Evolutionary conservation across 2,888 invertebrate genomes (phyloP), one percentile per base, ranked within the genome.

Genomic region (Drosophila multiciliata): DNA sequence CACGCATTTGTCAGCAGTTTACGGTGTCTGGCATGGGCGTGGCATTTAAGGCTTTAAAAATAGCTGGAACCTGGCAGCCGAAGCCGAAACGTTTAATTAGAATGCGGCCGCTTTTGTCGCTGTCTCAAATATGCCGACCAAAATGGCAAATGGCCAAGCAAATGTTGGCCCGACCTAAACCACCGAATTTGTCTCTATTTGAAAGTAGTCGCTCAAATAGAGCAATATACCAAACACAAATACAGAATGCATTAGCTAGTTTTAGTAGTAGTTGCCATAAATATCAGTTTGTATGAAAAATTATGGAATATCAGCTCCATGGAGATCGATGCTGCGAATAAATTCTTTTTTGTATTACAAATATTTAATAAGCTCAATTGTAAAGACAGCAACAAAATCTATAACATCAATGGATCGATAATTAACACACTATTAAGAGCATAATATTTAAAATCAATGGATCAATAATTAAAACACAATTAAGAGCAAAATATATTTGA

Each of bases 11-110:
- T 42, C 62, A 63, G 67, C 66, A 75, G 73, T 63, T 66, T 55
- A 66, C 32, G 29, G 53, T 76, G 73, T 73, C 66, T 72, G 75
- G 71, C 54, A 58, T 66, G 65, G 67, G 83, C 80, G 78, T 86
- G 89, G 80, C 87, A 80, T 80, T 85, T 80, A 78, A 82, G 87
- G 80, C 87, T 80, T 87, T 85, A 80, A 80, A 81, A 80, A 81
- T 80, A 57, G 63, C 52, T 66, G 58, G 42, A 36, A 54, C 50
- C 35, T 74, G 81, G 69, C 87, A 69, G 59, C 49, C 58, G 36
- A 77, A 82, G 80, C 78, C 78, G 73, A 75, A 71, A 75, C 83
- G 83, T 84, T 84, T 84, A 84, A 84, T 84, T 84, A 84, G 83
- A 88, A 88, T 88, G 83, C 73, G 83, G 65, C 71, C 63, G 65